Percentiles rank a stretch among this genome's conserved stretches.
Conservation (phyloP, 2,797 vertebrate genomes). For the Phrynocephalus guinanensis region DNA sequence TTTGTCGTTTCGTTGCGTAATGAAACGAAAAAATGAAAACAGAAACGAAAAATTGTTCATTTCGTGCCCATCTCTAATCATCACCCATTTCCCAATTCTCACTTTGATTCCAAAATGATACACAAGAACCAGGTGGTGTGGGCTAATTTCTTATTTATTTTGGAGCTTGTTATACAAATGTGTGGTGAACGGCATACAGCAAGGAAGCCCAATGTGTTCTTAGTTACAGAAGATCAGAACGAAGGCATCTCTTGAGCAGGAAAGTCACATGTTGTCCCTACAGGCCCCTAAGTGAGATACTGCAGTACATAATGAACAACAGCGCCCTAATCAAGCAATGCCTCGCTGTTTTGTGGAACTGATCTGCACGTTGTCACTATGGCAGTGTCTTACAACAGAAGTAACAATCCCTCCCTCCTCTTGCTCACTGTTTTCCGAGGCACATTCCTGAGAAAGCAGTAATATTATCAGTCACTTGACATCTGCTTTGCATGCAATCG, state of each 20-base stretch:
- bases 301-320: conserved; percentile 14
- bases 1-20: no score
- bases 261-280: not conserved
- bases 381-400: not conserved
- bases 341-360: not conserved
- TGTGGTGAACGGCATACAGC: not conserved
- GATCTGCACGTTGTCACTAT: not conserved
- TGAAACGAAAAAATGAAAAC: no score
- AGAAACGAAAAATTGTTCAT: no score
- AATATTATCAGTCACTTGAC: not conserved
- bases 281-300: not conserved
- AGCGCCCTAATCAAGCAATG: not conserved
- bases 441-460: not conserved
- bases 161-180: conserved; percentile 36
- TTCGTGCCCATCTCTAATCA: no score
- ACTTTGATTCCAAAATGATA: conserved; percentile 13
- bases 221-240: not conserved
- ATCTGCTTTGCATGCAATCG: not conserved
- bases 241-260: not conserved
- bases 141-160: conserved; percentile 61
- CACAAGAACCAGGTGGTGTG: not conserved
- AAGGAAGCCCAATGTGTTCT: not conserved
- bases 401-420: not conserved
- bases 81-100: not conserved
- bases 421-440: conserved; percentile 10